Percentiles rank a stretch among this genome's conserved stretches.
Evolutionary conservation across 2,888 invertebrate species (phyloP).

Genomic region (Melinopterus prodromus): DNA sequence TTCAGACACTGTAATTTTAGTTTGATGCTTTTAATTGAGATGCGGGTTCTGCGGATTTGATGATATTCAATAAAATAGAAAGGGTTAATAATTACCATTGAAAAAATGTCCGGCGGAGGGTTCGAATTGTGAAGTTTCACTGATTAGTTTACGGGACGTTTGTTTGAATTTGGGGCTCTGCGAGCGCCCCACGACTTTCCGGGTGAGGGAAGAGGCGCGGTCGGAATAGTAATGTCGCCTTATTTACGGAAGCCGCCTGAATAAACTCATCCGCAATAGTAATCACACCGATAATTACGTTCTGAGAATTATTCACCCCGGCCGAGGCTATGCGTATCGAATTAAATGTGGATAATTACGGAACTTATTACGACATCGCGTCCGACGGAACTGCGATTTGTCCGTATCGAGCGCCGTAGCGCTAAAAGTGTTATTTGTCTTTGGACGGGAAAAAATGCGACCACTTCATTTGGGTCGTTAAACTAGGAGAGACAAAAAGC

Average conservation of each 20-base stretch:
- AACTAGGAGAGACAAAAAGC: neutral
- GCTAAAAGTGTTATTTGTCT: slow-evolving; percentile 20
- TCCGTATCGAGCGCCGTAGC: neutral
- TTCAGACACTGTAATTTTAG: no score
- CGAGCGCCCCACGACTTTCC: neutral
- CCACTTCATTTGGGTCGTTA: neutral
- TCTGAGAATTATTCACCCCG: slow-evolving; percentile 25
- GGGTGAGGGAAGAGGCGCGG: neutral
- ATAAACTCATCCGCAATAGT: slow-evolving; percentile 24
- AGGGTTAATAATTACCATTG: neutral
- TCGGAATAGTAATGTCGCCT: slow-evolving; percentile 16
- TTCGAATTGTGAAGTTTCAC: neutral
- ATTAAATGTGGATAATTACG: neutral
- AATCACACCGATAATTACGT: slow-evolving; percentile 25
- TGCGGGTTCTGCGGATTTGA: neutral
- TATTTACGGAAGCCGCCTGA: slow-evolving; percentile 24
- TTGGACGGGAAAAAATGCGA: slow-evolving; percentile 13
- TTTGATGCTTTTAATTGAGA: neutral
- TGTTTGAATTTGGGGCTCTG: slow-evolving; percentile 4
- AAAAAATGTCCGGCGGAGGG: neutral
- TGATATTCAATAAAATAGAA: neutral
- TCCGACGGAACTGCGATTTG: neutral
- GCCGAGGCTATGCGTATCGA: neutral
- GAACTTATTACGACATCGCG: neutral
- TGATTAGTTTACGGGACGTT: neutral